Evolutionary conservation across 2,888 invertebrate species (phyloP), one percentile per base, ranked within the genome.

Genomic region (Pandemis corylana): DNA sequence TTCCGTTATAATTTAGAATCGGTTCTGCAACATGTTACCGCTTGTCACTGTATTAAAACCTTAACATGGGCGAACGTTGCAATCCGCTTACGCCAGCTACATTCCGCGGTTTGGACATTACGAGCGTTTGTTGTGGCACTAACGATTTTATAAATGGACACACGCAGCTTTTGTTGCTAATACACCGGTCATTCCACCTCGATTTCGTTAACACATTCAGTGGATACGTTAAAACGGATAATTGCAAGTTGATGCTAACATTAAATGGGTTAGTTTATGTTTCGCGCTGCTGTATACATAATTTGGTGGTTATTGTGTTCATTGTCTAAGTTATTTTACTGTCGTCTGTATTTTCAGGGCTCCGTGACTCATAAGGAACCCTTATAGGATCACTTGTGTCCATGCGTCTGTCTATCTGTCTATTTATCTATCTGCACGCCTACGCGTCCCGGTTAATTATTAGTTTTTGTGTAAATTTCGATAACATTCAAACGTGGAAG

Each of bases 41-140:
- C 67, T 51, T 68, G 61, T 28, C 46, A 67, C 67, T 20, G 20
- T 42, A 61, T 49, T 53, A 15, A 28, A 56, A 7, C 67, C 67
- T n/a, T 70, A 61, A 65, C n/a, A 7, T 62, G 42, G 20, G 44
- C 59, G 51, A 28, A 74, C 68, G 77, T 74, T 82, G 82, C 84
- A 86, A 87, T 84, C 83, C 83, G 84, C 85, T 84, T 81, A 84
- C 78, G 78, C 76, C 79, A 81, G 80, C 80, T 71, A 81, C 84
- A 84, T 83, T 74, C 79, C 81, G 86, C 80, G 84, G 85, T 87
- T 85, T 85, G 74, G 80, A 80, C 84, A 87, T 88, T 85, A 87
- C 84, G 83, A 71, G 79, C 84, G 84, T 85, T 85, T 81, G 84
- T 81, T 83, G 79, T 79, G 69, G 69, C 83, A 82, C 84, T 87